These are phyloP conservation scores for Trididemnum miniatum DNA, from an alignment of 23 tunicate species.

Conservation along the genomic window DNA sequence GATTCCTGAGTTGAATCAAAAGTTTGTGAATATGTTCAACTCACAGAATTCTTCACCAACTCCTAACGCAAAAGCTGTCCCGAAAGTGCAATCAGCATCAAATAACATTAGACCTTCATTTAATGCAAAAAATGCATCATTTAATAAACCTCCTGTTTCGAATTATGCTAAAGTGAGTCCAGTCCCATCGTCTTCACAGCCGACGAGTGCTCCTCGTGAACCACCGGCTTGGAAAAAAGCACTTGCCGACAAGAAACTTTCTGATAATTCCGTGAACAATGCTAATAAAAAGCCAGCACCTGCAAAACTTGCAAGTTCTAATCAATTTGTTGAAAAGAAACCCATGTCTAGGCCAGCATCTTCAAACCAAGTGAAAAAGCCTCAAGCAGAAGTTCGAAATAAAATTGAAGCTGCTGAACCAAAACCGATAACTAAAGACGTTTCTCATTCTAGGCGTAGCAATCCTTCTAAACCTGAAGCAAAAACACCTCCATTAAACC, in stretches of 20 bases:
- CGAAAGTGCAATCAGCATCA: neutral
- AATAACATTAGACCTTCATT: neutral
- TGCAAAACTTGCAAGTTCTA: neutral
- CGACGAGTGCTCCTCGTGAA: neutral
- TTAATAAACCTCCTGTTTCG: neutral
- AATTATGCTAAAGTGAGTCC: conserved; percentile 4
- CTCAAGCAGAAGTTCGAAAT: neutral
- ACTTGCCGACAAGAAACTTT: neutral
- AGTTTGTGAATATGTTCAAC: conserved; percentile 16
- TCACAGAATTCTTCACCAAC: neutral
- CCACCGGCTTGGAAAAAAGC: neutral
- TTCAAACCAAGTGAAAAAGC: neutral
- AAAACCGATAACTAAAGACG: neutral
- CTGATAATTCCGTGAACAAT: neutral
- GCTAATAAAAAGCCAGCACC: neutral
- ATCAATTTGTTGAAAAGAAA: neutral
- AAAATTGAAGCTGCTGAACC: neutral
- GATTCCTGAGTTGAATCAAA: conserved; percentile 19
- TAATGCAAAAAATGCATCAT: neutral
- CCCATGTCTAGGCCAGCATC: too few relatives aligned
- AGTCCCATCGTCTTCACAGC: neutral
- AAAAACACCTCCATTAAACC: too few relatives aligned
- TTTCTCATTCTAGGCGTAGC: too few relatives aligned
- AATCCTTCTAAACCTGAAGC: too few relatives aligned
- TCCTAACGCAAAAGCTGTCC: neutral